Conservation (phyloP, 2,888 invertebrate species). For the Calliopum simillimum region DNA sequence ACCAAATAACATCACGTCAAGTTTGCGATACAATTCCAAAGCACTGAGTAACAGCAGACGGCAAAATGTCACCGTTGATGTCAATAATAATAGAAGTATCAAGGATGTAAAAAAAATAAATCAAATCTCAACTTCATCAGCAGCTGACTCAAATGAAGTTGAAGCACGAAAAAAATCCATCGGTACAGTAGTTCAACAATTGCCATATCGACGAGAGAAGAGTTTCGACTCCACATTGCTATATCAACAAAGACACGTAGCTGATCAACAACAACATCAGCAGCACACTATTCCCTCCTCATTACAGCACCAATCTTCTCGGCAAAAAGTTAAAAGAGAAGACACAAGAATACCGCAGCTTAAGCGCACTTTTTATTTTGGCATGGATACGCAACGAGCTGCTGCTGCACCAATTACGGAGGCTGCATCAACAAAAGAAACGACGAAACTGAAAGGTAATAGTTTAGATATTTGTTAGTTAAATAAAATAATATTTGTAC, state of each 20-base stretch:
- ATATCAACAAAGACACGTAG: conserved; percentile 1
- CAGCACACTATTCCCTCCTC: background rate
- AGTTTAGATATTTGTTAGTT: too few relatives aligned
- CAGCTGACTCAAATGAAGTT: conserved; percentile 47
- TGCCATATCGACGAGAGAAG: conserved; percentile 51
- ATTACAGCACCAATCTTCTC: background rate
- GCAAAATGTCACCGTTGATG: background rate
- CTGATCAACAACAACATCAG: conserved; percentile 30
- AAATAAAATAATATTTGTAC: too few relatives aligned
- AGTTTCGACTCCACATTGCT: conserved; percentile 54
- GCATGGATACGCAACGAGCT: conserved; percentile 71
- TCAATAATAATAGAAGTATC: too few relatives aligned
- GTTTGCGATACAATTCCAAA: background rate
- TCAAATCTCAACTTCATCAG: conserved; percentile 22
- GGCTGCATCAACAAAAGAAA: too few relatives aligned
- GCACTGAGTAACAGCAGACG: background rate
- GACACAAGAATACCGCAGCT: conserved; percentile 53
- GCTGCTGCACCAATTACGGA: background rate
- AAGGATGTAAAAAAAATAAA: too few relatives aligned
- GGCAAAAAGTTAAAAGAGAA: background rate
- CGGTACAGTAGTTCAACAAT: background rate
- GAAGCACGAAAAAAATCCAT: background rate
- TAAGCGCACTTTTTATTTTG: conserved; percentile 80
- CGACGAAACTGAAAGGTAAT: too few relatives aligned
- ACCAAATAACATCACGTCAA: conserved; percentile 34